Evolutionary conservation across 2,888 invertebrate species (phyloP), one percentile per base, ranked within the genome.

Genomic region (Cosmia trapezina): DNA sequence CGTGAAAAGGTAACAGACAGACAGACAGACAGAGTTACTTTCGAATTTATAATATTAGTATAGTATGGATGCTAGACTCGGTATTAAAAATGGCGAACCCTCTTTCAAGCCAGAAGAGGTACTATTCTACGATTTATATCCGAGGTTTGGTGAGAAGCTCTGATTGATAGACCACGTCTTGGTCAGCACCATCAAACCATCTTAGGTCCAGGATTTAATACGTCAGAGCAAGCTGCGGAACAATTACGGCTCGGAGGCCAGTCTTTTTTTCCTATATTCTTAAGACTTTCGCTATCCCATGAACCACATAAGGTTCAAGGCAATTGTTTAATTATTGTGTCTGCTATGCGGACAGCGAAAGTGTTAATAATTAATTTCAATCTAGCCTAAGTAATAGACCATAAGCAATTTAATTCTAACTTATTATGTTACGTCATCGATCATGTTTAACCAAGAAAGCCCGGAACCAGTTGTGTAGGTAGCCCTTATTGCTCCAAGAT

Each of bases 401-500:
- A n/a, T n/a, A 12, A 53, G 14, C 45, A 28, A 28, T 47, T 45
- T 28, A 19, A 7, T 2, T 12, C 2, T 28, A 33, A 33, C 5
- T 19, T 19, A 63, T 33, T 33, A 14, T 6, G n/a, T 51, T 14
- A 33, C 2, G 19, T 14, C 3, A 2, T 33, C 47, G 19, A 47
- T 47, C 4, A 28, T 17, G 28, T 56, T 28, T 28, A 56, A 54
- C 54, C 33, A 9, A 33, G 11, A 51, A 37, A 14, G 28, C 37
- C 22, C n/a, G 68, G 70, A 69, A 68, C 22, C 6, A 47, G 45
- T 17, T 12, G 12, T 41, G 53, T 33, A 12, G 19, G 9, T 56
- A 43, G 7, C 19, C 51, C 45, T 47, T 45, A 63, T n/a, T 59
- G 19, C 22, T 12, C 6, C 5, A 63, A 78, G 60, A 67, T 80